phyloP scores from a whole-genome alignment of 1,140 invertebrate species.

The Ceratosolen fusciceps region DNA sequence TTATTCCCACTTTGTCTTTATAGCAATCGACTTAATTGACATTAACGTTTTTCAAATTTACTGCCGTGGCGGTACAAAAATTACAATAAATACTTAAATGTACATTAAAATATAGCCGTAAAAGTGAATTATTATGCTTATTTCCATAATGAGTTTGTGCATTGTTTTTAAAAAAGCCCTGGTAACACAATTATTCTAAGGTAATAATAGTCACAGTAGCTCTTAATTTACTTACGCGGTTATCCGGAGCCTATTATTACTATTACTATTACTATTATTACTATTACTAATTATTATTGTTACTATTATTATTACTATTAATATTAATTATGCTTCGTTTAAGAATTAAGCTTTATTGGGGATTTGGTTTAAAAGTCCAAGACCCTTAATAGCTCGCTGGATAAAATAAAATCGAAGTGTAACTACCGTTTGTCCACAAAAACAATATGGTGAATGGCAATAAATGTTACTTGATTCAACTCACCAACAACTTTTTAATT shows the following conservation, averaged over 20 bases:
- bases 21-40: no score
- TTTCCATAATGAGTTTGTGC: no score
- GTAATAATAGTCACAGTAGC: no score
- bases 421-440: background rate
- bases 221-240: no score
- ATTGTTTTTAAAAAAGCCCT: no score
- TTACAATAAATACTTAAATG: no score
- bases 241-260: background rate
- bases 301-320: background rate
- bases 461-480: constrained; percentile 29
- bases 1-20: no score
- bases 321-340: constrained; percentile 6
- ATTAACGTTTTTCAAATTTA: no score
- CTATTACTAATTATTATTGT: constrained; percentile 1
- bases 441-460: background rate
- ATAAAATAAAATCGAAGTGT: constrained; percentile 31
- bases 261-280: background rate
- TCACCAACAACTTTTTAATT: constrained; percentile 12
- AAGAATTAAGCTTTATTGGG: background rate
- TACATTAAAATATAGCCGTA: no score
- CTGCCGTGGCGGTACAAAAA: no score
- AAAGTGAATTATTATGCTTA: no score
- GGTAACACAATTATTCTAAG: background rate
- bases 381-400: constrained; percentile 18
- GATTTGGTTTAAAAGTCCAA: constrained; percentile 23